Base-by-base conservation (phyloP, 2,113 vertebrate genomes). In the Actenoides lindsayi region DNA sequence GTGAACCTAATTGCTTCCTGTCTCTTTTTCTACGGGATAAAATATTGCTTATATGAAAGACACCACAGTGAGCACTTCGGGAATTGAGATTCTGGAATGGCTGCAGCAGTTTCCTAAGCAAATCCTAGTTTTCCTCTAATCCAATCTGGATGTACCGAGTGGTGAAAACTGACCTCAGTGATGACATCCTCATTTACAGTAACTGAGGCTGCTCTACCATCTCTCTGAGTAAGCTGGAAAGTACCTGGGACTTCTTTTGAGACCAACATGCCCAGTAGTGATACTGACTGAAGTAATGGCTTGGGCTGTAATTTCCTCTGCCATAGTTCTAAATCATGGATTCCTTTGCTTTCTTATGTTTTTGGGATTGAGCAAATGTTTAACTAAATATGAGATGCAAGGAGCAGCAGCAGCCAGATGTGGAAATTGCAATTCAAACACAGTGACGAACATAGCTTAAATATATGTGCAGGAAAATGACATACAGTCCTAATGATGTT, bases 131-230 rank as follows among this genome's bases (percentile, higher is more conserved):
- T 84, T 76, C 24, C 17, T 76, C 37, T 80, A 28, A 64, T 69
- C 39, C 35, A 31, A 0, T 28, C 28, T 77, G 50, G 28, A 86
- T 70, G 33, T 39, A 56, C 5, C 0, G 0, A 54, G n/a, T 39
- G 13, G 41, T 81, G 46, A 83, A 63, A 81, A 59, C 10, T 68
- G 51, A 83, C 33, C 12, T 64, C 41, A 31, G 41, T 25, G 77
- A 44, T 56, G 42, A 7, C 51, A 46, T 68, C 35, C 14, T 53
- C 25, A 73, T 37, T 88, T 53, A 41, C 25, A 41, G n/a, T 19
- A 73, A 37, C 27, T 0, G 1, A 24, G 27, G 27, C 25, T 75
- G 42, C 50, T 67, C 50, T 46, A 8, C 37, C 4, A 10, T 46
- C 30, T 79, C 82, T 28, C 31, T 57, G n/a, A 77, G 46, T 13